Percentiles rank a stretch among this genome's conserved stretches.
Conservation (phyloP, 2,797 vertebrate species). For the Myotis planiceps region DNA sequence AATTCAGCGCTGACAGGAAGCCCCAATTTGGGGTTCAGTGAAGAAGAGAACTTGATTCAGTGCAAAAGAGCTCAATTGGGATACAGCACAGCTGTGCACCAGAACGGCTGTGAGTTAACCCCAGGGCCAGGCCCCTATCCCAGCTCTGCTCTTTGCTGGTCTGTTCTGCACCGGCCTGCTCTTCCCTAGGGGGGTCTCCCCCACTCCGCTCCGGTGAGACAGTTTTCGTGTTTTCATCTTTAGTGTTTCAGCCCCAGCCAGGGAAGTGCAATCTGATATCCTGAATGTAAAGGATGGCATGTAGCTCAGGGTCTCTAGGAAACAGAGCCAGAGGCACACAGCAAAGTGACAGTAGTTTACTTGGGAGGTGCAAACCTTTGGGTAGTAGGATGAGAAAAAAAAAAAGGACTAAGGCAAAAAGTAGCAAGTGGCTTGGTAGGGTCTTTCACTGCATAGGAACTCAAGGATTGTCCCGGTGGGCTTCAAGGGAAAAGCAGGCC, state of each 20-base stretch:
- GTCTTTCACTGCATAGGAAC: background rate
- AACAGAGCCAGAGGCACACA: background rate
- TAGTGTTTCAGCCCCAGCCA: background rate
- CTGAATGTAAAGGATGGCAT: background rate
- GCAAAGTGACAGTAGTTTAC: background rate
- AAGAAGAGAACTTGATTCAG: background rate
- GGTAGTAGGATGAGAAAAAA: background rate
- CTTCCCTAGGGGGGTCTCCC: background rate
- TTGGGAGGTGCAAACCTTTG: background rate
- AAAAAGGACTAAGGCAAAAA: background rate
- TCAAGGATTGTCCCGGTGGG: background rate
- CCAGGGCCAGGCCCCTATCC: background rate
- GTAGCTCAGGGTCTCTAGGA: background rate
- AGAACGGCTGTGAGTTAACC: background rate
- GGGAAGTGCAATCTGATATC: background rate
- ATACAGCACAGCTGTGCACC: background rate
- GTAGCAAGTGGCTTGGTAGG: background rate
- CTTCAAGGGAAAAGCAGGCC: background rate
- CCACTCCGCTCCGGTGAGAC: background rate
- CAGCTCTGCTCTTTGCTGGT: background rate
- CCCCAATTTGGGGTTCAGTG: background rate
- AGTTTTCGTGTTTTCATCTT: background rate
- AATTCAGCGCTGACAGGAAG: background rate
- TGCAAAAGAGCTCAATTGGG: background rate
- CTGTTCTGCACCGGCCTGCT: background rate